Percentiles rank a stretch among this genome's conserved stretches.
phyloP scores from a whole-genome alignment of 2,888 invertebrate species.

The Synergus laeviventris region DNA sequence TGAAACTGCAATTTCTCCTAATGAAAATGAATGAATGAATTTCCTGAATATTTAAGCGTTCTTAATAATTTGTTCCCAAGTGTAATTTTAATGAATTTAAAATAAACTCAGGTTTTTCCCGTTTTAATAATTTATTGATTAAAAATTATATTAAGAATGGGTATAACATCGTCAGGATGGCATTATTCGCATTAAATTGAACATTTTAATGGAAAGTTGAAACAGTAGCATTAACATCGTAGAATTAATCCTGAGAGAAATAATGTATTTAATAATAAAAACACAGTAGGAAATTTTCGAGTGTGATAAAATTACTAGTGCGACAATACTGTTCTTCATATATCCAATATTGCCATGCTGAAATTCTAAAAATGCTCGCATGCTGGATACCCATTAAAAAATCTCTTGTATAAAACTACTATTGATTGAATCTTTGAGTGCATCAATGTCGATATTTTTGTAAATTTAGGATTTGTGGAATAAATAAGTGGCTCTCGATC shows the following conservation, averaged over 20 bases:
- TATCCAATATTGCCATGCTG: too few species aligned
- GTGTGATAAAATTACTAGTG: background rate
- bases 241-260: background rate
- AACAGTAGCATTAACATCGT: background rate
- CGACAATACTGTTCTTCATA: background rate
- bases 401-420: background rate
- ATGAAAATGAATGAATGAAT: background rate
- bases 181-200: background rate
- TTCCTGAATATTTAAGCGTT: too few species aligned
- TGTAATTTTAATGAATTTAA: too few species aligned
- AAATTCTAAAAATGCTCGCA: background rate
- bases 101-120: too few species aligned
- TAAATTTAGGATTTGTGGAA: background rate
- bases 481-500: conserved; percentile 28
- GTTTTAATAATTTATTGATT: too few species aligned
- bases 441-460: conserved; percentile 3
- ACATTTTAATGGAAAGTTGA: background rate
- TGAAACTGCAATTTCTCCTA: background rate
- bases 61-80: too few species aligned
- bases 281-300: background rate
- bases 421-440: background rate
- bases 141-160: background rate
- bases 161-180: background rate
- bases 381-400: background rate
- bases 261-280: background rate